Evolutionary conservation across 2,113 vertebrate species (phyloP), one percentile per base, ranked within the genome.

Genomic region (Entelurus aequoreus): DNA sequence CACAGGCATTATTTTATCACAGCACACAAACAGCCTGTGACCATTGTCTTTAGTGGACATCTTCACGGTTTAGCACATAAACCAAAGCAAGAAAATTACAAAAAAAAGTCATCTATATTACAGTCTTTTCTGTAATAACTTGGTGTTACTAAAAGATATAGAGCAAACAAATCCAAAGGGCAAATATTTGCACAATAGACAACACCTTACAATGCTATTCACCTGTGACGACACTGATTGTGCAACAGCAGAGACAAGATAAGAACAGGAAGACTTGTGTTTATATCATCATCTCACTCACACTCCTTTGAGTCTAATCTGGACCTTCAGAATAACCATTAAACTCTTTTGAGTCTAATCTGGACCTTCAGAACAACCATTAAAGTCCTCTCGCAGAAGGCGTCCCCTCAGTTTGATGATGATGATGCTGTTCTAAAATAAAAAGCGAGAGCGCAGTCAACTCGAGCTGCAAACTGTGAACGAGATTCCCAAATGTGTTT

Each of bases 1-100:
- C 74, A 71, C 59, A 68, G 63, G 60, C 74, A 62, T 77, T 69
- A 82, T 84, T 79, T 69, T 52, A 80, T 63, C 66, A 59, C 67
- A 56, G 77, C 38, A 76, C 63, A 79, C 80, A 83, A 73, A 78
- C 79, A 75, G 73, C 67, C 72, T 66, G 66, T 75, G 76, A 77
- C 61, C 68, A 76, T 68, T 79, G 75, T 75, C 73, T 64, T 85
- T 56, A 76, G 48, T 40, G 4, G 62, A 54, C 59, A 36, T 56
- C 55, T 66, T 70, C 74, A 63, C 75, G 75, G 15, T 62, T 64
- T 59, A 42, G 63, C 50, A 52, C 51, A 80, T 71, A 65, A 84
- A 77, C 54, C 16, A 49, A 54, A 12, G 42, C 42, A 46, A 11
- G 42, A 46, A 46, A 46, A 46, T 5, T 46, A 46, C 42, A 12